These are phyloP conservation scores for Sebastes umbrosus DNA, from an alignment of 2,797 vertebrate species.

Conservation along the genomic window DNA sequence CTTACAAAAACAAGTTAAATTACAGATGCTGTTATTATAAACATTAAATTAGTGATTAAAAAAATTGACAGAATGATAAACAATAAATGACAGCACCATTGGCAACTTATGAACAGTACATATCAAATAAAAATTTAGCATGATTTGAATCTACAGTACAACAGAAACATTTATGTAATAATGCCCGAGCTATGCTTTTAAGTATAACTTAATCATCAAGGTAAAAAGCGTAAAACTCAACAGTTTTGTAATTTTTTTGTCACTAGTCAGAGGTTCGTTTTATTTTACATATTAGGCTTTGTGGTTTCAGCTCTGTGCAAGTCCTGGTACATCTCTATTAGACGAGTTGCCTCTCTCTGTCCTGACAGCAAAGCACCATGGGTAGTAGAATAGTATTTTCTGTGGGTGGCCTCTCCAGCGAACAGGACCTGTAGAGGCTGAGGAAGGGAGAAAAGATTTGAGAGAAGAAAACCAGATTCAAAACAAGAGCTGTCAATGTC, in stretches of 20 bases:
- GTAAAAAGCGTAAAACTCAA: slow-evolving; percentile 73
- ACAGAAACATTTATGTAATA: slow-evolving; percentile 79
- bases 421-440: slow-evolving; percentile 99
- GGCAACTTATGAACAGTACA: slow-evolving; percentile 83
- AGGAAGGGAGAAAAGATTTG: background rate
- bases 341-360: slow-evolving; percentile 93
- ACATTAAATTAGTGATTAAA: slow-evolving; percentile 77
- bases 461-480: slow-evolving; percentile 19
- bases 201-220: slow-evolving; percentile 72
- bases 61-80: slow-evolving; percentile 71
- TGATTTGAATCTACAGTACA: slow-evolving; percentile 82
- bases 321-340: slow-evolving; percentile 96
- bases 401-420: slow-evolving; percentile 97
- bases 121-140: slow-evolving; percentile 81
- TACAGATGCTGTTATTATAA: slow-evolving; percentile 81
- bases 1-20: slow-evolving; percentile 93
- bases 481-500: slow-evolving; percentile 33
- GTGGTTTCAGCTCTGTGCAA: slow-evolving; percentile 89
- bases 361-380: slow-evolving; percentile 99
- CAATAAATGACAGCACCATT: slow-evolving; percentile 82
- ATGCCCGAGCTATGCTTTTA: slow-evolving; percentile 74
- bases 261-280: slow-evolving; percentile 86
- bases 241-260: slow-evolving; percentile 67
- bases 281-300: slow-evolving; percentile 77
- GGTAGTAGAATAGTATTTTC: slow-evolving; percentile 99